Evolutionary conservation across 2,797 vertebrate genomes (phyloP).

Genomic region (Lepus oiostolus): DNA sequence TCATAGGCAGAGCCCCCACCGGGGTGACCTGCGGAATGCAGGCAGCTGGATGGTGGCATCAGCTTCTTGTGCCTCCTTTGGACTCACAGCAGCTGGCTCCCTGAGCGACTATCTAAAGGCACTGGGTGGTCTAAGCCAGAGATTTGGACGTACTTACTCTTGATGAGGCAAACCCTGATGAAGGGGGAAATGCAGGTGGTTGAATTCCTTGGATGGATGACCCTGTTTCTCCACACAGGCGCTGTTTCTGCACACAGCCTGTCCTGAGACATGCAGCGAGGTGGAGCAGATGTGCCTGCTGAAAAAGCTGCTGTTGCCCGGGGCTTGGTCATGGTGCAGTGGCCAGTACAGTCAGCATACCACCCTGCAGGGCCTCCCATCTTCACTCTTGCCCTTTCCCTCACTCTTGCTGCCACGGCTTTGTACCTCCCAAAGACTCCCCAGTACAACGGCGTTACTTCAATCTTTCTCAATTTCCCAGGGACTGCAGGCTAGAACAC

Average conservation of each 20-base stretch:
- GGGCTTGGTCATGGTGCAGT: neutral
- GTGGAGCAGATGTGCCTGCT: neutral
- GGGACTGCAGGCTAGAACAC: neutral
- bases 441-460: neutral
- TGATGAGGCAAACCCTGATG: neutral
- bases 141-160: neutral
- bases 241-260: neutral
- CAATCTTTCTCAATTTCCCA: neutral
- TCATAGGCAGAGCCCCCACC: neutral
- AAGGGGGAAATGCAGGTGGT: neutral
- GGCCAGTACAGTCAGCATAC: neutral
- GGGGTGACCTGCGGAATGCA: neutral
- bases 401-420: neutral
- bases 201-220: neutral
- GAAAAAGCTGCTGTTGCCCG: neutral
- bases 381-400: neutral
- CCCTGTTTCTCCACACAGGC: neutral
- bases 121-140: neutral
- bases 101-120: neutral
- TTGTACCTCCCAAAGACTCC: neutral
- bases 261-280: neutral
- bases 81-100: neutral
- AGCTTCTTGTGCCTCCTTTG: neutral
- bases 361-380: neutral
- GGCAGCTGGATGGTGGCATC: neutral